These are phyloP conservation scores for Pheosia gnoma DNA, from an alignment of 2,888 invertebrate genomes.

Conservation along the genomic window DNA sequence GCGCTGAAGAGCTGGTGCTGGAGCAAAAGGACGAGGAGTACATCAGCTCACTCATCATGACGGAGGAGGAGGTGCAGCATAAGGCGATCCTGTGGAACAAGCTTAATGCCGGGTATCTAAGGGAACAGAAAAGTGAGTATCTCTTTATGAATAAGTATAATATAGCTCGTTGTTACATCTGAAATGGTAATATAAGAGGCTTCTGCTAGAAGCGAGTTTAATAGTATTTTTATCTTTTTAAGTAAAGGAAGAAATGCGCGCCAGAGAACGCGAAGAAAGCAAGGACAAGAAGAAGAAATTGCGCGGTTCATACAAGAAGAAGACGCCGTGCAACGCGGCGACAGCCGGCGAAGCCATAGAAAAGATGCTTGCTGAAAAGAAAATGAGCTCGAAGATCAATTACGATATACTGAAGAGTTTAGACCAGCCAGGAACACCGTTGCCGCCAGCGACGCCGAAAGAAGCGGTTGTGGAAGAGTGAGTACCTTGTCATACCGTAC, in stretches of 20 bases:
- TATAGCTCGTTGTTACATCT: neutral
- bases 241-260: constrained; percentile 92
- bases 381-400: constrained; percentile 98
- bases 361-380: constrained; percentile 97
- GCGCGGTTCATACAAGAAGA: constrained; percentile 86
- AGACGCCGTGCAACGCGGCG: constrained; percentile 86
- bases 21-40: constrained; percentile 95
- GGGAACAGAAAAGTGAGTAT: constrained; percentile 89
- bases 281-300: constrained; percentile 93
- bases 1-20: constrained; percentile 85
- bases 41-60: constrained; percentile 91
- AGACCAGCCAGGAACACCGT: constrained; percentile 72
- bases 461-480: constrained; percentile 35
- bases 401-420: constrained; percentile 97
- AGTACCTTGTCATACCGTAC: constrained; percentile 19
- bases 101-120: constrained; percentile 93
- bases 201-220: neutral
- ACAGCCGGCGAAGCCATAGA: constrained; percentile 96
- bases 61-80: constrained; percentile 89
- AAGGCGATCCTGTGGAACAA: constrained; percentile 95
- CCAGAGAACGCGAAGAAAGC: constrained; percentile 93
- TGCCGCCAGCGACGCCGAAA: constrained; percentile 41
- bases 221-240: constrained; percentile 32
- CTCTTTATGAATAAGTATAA: neutral
- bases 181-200: neutral